A percentile compares a stretch with the other conserved stretches of the same genome.
Conservation (phyloP, 2,113 vertebrate species). For the Micronycteris hirsuta region DNA sequence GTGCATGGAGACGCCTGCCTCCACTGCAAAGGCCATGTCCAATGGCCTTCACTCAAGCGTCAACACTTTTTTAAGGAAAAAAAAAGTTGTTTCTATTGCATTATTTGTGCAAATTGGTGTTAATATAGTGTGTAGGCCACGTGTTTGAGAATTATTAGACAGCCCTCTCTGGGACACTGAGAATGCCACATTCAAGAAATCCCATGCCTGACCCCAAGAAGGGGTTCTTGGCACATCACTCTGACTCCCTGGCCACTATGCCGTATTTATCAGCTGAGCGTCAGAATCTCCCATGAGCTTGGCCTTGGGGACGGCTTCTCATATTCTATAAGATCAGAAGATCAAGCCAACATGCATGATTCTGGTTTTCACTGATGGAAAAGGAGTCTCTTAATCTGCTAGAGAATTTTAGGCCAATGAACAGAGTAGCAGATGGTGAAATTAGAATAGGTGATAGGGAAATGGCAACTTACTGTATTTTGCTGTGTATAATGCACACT, state of each 20-base stretch:
- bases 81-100: neutral
- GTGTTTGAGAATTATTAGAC: neutral
- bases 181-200: neutral
- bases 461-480: neutral
- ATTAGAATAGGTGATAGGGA: neutral
- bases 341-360: neutral
- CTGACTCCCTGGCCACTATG: neutral
- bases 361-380: neutral
- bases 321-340: neutral
- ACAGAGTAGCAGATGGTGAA: neutral
- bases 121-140: neutral
- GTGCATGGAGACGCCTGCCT: neutral
- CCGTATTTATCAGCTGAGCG: neutral
- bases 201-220: neutral
- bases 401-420: slow-evolving; percentile 3
- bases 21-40: neutral
- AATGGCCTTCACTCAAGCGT: neutral
- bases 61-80: neutral
- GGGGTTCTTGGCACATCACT: neutral
- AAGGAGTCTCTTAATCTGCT: neutral
- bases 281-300: neutral
- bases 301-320: neutral
- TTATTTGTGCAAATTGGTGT: neutral
- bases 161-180: neutral
- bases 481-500: too few relatives aligned